Percentiles rank a stretch among this genome's conserved stretches.
Evolutionary conservation across 2,888 invertebrate species (phyloP).

Genomic region (Toxonevra muliebris): DNA sequence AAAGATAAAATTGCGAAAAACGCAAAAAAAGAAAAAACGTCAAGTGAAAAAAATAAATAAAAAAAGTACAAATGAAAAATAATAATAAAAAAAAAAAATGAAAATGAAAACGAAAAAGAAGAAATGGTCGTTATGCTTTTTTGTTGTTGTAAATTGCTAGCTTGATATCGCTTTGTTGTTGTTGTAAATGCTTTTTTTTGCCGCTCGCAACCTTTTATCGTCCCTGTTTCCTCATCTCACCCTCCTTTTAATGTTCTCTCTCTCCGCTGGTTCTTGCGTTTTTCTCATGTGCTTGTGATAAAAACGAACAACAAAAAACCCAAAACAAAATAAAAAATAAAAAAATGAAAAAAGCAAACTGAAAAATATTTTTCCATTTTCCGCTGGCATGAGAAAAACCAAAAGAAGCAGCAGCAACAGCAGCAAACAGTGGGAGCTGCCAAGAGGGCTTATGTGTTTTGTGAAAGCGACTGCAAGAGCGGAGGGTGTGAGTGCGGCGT

Average conservation of each 20-base stretch:
- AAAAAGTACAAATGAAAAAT: conserved; percentile 34
- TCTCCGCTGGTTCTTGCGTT: not conserved
- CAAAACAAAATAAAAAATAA: conserved; percentile 51
- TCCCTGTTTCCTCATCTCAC: conserved; percentile 33
- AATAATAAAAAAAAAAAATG: conserved; percentile 32
- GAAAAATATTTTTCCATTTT: conserved; percentile 58
- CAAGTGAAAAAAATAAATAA: conserved; percentile 36
- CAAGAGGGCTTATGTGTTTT: not conserved
- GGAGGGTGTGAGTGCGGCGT: conserved; percentile 1
- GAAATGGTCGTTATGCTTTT: conserved; percentile 26
- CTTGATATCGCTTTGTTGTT: conserved; percentile 28
- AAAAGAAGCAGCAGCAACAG: conserved; percentile 47
- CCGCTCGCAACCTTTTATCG: conserved; percentile 55
- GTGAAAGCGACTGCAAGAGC: no score
- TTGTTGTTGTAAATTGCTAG: conserved; percentile 9
- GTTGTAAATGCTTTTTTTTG: conserved; percentile 44
- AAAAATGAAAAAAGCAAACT: conserved; percentile 50
- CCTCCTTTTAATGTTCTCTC: conserved; percentile 2
- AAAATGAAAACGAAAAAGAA: conserved; percentile 34
- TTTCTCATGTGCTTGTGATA: conserved; percentile 19
- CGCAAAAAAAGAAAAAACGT: conserved; percentile 18
- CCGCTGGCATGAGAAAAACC: conserved; percentile 49
- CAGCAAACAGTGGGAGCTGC: conserved; percentile 21
- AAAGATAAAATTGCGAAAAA: conserved; percentile 39
- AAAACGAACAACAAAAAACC: conserved; percentile 40